These are phyloP conservation scores for Trachelus tabidus DNA, from an alignment of 2,888 invertebrate genomes.

Conservation along the genomic window DNA sequence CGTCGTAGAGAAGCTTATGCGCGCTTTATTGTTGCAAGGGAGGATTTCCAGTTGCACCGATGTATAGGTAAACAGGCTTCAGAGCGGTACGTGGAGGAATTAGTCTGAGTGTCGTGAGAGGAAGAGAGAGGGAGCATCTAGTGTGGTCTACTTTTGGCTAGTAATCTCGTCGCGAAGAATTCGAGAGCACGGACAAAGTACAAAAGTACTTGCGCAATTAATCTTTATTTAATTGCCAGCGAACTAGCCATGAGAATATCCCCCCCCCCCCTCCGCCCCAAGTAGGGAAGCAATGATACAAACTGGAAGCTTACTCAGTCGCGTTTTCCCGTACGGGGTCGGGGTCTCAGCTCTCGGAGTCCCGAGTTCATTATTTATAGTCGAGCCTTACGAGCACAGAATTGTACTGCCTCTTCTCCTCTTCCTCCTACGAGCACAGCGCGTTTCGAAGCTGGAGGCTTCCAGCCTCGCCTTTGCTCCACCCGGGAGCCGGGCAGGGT, in stretches of 20 bases:
- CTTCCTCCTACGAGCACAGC: not conserved
- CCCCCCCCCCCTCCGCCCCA: slow-evolving; percentile 10
- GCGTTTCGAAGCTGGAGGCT: not conserved
- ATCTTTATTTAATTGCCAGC: not conserved
- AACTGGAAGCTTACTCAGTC: slow-evolving; percentile 38
- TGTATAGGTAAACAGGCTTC: not conserved
- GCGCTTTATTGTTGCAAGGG: not conserved
- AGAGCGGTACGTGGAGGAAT: not conserved
- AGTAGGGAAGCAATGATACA: slow-evolving; percentile 36
- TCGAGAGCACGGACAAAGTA: slow-evolving; percentile 1
- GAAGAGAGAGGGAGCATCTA: not conserved
- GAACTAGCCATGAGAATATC: slow-evolving; percentile 10
- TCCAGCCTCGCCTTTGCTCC: not conserved
- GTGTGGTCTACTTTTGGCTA: not conserved
- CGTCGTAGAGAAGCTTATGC: not conserved
- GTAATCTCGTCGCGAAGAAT: not conserved
- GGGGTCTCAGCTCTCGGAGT: slow-evolving; percentile 29
- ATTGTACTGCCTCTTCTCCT: slow-evolving; percentile 27
- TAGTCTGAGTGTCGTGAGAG: not conserved
- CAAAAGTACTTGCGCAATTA: not conserved
- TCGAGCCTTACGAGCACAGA: slow-evolving; percentile 40
- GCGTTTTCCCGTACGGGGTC: slow-evolving; percentile 8
- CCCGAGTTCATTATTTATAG: slow-evolving; percentile 54
- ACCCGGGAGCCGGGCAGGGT: not conserved
- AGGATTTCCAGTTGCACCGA: not conserved